phyloP scores from a whole-genome alignment of 2,888 invertebrate genomes.

The Tiliacea citrago region DNA sequence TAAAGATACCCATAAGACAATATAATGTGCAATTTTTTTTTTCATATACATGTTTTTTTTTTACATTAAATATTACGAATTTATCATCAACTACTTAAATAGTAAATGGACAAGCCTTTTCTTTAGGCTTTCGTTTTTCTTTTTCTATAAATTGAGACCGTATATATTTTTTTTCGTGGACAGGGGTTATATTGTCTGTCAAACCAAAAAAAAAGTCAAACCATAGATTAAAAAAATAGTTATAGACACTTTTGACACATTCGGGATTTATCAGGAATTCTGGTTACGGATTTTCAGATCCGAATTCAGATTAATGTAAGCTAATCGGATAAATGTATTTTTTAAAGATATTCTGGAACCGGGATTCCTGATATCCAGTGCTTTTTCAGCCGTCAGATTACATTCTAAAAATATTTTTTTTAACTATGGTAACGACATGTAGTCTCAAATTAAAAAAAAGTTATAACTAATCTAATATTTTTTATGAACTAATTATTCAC shows the following conservation, averaged over 20 bases:
- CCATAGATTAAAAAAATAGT: constrained; percentile 9
- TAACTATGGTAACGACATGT: neutral
- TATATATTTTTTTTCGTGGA: neutral
- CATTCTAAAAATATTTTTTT: neutral
- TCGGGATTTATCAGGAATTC: neutral
- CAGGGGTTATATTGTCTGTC: neutral
- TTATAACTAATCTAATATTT: constrained; percentile 38
- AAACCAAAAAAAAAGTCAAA: neutral
- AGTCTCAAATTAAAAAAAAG: constrained; percentile 46
- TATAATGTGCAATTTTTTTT: constrained; percentile 55
- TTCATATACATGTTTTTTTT: constrained; percentile 64
- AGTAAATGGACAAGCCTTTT: constrained; percentile 54
- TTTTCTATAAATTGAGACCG: constrained; percentile 43
- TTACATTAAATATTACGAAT: constrained; percentile 53
- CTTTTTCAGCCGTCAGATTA: neutral
- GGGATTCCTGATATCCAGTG: neutral
- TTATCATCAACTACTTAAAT: constrained; percentile 35
- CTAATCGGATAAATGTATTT: neutral
- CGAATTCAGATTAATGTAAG: neutral
- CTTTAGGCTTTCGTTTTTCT: constrained; percentile 1
- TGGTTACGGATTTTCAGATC: constrained; percentile 7
- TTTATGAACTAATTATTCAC: constrained; percentile 65
- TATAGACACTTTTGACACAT: neutral
- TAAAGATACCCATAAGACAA: constrained; percentile 39
- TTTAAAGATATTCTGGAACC: neutral